Percentiles rank a stretch among this genome's conserved stretches.
These are phyloP conservation scores for Megalops cyprinoides DNA, from an alignment of 2,797 vertebrate species.

Conservation along the genomic window DNA sequence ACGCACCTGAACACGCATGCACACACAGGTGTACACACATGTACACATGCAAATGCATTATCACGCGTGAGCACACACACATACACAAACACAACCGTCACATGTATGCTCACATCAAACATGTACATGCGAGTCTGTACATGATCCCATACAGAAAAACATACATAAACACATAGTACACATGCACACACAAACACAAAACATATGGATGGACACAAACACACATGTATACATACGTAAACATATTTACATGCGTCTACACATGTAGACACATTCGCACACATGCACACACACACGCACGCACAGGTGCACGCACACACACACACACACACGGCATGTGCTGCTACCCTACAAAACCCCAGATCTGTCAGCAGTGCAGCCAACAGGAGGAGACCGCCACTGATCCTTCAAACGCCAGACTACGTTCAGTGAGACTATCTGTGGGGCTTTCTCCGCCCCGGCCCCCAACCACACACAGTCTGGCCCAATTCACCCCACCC, in stretches of 20 bases:
- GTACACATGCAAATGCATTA: background rate
- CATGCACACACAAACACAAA: background rate
- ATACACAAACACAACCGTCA: background rate
- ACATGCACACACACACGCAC: background rate
- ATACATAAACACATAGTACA: background rate
- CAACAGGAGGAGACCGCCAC: background rate
- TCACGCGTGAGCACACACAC: background rate
- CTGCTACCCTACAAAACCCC: slow-evolving; percentile 17
- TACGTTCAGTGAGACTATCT: background rate
- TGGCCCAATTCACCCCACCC: background rate
- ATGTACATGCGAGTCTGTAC: too few relatives aligned
- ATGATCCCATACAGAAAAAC: too few relatives aligned
- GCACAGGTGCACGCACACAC: background rate
- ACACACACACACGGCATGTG: slow-evolving; percentile 9
- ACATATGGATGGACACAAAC: background rate
- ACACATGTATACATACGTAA: background rate
- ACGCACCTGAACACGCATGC: slow-evolving; percentile 3
- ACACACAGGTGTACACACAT: slow-evolving; percentile 13
- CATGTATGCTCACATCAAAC: too few relatives aligned
- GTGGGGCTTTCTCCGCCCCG: background rate
- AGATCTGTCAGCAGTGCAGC: slow-evolving; percentile 31
- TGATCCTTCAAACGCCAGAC: slow-evolving; percentile 6
- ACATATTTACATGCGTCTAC: slow-evolving; percentile 16
- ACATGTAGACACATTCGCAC: background rate
- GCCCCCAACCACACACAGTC: slow-evolving; percentile 43